phyloP scores from a whole-genome alignment of 2,797 vertebrate species.

The Halcyon badia region DNA sequence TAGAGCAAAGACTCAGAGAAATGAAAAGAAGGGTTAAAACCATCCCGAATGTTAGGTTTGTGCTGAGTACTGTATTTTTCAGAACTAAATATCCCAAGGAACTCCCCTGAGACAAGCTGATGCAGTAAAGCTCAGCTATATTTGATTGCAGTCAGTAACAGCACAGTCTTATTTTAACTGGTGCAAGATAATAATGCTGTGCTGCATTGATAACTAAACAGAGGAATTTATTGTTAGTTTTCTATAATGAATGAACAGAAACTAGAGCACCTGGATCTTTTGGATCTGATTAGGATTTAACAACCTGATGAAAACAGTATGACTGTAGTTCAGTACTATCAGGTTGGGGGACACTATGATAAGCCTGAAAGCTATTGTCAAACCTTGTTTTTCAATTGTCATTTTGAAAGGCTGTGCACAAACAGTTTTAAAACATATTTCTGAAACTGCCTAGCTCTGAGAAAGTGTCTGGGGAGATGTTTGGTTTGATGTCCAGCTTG shows the following conservation, averaged over 20 bases:
- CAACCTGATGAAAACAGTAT: not conserved
- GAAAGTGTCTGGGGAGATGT: not conserved
- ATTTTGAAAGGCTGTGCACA: not conserved
- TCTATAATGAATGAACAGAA: not conserved
- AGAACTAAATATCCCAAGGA: not conserved
- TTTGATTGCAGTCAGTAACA: conserved; percentile 9
- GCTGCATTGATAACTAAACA: not conserved
- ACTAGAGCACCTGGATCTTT: not conserved
- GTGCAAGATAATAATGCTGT: not conserved
- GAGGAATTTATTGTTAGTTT: not conserved
- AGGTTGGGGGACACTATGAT: rapidly evolving
- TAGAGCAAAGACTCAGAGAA: rapidly evolving
- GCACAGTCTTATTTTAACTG: conserved; percentile 38
- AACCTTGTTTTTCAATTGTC: not conserved
- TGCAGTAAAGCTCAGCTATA: conserved; percentile 31
- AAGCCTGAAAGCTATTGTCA: not conserved
- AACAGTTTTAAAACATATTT: not conserved
- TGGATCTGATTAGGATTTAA: not conserved
- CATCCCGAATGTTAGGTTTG: not conserved
- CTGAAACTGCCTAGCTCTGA: not conserved
- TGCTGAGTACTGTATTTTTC: not conserved
- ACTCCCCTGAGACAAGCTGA: not conserved
- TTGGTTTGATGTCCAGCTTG: not conserved
- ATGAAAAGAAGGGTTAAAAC: not conserved
- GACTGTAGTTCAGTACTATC: not conserved